phyloP scores from a whole-genome alignment of 2,113 vertebrate species.

The Sus scrofa region T2T-Sscrofa CM000819.6:71155001-71155500 shows the following conservation, averaged over 20 bases:
- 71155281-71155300: constrained; percentile 24
- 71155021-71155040: no score
- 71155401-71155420: constrained; percentile 30
- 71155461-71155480: constrained; percentile 24
- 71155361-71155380: constrained; percentile 21
- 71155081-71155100: no score
- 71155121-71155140: constrained; percentile 30
- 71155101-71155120: neutral
- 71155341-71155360: constrained; percentile 11
- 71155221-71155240: constrained; percentile 79
- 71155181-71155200: constrained; percentile 33
- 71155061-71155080: no score
- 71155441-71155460: neutral
- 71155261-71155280: constrained; percentile 80
- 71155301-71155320: neutral
- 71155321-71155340: neutral
- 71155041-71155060: no score
- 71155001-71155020: no score
- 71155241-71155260: constrained; percentile 73
- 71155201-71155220: constrained; percentile 70
- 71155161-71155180: constrained; percentile 12
- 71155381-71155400: constrained; percentile 8
- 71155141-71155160: constrained; percentile 11
- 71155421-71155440: neutral
- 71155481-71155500: neutral